Base-by-base conservation (phyloP, 2,797 vertebrate genomes). In the Myripristis jacobus region DNA sequence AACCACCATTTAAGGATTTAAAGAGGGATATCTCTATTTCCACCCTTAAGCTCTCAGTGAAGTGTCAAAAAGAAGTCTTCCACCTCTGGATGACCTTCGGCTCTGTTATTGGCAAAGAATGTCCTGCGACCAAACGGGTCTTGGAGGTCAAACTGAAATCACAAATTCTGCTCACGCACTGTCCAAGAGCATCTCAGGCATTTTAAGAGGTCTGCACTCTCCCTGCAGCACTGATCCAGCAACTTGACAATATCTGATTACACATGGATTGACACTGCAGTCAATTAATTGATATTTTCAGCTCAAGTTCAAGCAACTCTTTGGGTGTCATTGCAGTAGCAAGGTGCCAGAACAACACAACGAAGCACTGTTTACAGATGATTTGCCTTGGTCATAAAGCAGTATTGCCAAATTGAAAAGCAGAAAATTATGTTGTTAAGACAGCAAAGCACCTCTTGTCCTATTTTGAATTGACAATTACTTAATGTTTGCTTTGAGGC, bases 1-100 rank as follows among this genome's bases (percentile, higher is more conserved):
- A 79, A 68, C 67, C 58, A 70, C 85, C 85, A 52, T 82, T 88
- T 80, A 68, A 79, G 81, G 87, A 88, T 91, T 88, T 88, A 70
- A 73, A 70, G 64, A 73, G 64, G 76, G 65, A 82, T 87, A 84
- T 86, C 79, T 87, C 54, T 77, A 75, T 87, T 87, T 85, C 71
- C 55, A 27, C 56, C 50, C 61, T 64, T 83, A 83, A 86, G 82
- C 88, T 79, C 78, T 66, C 8, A 8, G 57, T 34, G 41, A 75
- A 75, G 69, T 82, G 81, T 86, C 72, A 73, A 59, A 61, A 41
- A 36, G 57, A 53, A 77, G 77, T 53, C 50, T 74, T 74, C 43
- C 21, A 29, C 68, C 55, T 59, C 66, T 43, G 27, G 54, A 34
- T 1, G 46, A 70, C 71, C 76, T 73, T 41, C 57, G 60, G 59